phyloP scores from a whole-genome alignment of 2,113 vertebrate species.

The Pungitius pungitius region DNA sequence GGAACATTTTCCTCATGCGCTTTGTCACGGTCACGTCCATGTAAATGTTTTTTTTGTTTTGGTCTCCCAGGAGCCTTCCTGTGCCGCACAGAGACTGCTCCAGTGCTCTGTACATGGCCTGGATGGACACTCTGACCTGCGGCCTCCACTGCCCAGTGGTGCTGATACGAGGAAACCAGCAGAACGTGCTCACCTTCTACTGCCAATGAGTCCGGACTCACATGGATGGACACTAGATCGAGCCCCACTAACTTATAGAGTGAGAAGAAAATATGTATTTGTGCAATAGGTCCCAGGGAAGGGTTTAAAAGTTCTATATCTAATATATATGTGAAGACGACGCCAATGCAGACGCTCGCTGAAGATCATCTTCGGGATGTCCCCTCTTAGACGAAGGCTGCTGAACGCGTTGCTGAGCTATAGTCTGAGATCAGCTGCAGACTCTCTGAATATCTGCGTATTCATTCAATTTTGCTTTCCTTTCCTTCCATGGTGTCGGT shows the following conservation, averaged over 20 bases:
- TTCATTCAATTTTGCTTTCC: no score
- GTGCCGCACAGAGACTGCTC: conserved; percentile 74
- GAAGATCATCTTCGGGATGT: not conserved
- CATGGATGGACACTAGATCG: not conserved
- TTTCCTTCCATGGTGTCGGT: no score
- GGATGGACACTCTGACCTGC: conserved; percentile 76
- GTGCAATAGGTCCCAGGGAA: not conserved
- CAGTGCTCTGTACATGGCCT: conserved; percentile 79
- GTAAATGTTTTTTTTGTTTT: not conserved
- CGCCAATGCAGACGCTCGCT: not conserved
- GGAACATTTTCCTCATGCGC: not conserved
- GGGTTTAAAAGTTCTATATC: not conserved
- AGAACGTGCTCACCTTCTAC: conserved; percentile 79
- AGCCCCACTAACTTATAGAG: not conserved
- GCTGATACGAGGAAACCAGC: conserved; percentile 81
- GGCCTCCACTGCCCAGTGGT: conserved; percentile 71
- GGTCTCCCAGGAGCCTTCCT: conserved; percentile 73
- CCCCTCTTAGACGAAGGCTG: not conserved
- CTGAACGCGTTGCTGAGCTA: no score
- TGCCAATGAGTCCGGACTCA: conserved; percentile 67
- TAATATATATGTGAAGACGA: not conserved
- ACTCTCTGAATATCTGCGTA: no score
- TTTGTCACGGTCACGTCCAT: not conserved
- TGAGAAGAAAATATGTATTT: not conserved
- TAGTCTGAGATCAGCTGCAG: no score